Evolutionary conservation across 2,113 vertebrate species (phyloP).

Genomic region (Tapirus terrestris): DNA sequence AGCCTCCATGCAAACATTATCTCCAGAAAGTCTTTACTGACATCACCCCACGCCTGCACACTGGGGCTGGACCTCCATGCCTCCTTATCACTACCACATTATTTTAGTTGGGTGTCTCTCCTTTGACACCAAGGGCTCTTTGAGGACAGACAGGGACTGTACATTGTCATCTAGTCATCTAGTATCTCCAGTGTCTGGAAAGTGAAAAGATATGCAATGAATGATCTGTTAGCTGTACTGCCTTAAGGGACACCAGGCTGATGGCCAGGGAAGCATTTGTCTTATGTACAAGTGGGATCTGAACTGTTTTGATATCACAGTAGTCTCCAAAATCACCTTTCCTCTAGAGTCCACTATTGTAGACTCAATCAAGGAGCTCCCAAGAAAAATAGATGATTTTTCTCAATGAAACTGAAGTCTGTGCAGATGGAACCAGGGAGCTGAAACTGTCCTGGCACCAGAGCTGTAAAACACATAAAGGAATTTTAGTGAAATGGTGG

Average conservation of each 20-base stretch:
- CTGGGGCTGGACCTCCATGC: neutral
- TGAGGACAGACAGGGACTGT: neutral
- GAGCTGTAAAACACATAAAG: neutral
- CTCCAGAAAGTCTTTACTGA: neutral
- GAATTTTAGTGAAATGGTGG: neutral
- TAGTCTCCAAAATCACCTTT: neutral
- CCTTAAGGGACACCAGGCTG: neutral
- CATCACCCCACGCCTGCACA: neutral
- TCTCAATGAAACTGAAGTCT: neutral
- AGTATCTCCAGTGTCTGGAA: neutral
- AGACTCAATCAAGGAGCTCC: neutral
- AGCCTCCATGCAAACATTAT: neutral
- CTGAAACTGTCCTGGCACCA: neutral
- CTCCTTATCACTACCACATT: neutral
- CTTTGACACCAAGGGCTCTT: neutral
- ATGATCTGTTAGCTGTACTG: neutral
- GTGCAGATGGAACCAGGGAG: neutral
- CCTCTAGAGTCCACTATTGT: no score
- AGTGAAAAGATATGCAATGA: neutral
- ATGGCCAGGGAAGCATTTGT: neutral
- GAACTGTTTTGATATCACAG: neutral
- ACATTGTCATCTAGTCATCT: no score
- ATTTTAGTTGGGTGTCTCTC: neutral
- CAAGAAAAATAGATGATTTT: neutral
- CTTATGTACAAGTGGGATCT: neutral